Conservation (phyloP, 2,888 invertebrate species). For the Stenodema calcarata region DNA sequence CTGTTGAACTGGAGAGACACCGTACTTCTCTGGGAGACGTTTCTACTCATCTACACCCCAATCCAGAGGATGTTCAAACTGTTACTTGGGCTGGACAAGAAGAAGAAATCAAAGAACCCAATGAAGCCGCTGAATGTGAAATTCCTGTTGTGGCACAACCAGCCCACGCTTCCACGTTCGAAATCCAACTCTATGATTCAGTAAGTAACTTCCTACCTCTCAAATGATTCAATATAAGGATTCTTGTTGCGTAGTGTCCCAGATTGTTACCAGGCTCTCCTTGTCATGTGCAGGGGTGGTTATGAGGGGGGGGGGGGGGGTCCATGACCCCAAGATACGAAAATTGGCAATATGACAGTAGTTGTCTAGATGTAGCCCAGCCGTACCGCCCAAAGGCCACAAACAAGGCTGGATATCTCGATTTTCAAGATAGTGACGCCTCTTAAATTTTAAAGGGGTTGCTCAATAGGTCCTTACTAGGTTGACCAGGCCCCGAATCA, state of each 20-base stretch:
- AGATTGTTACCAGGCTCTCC: no score
- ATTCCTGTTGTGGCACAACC: not conserved
- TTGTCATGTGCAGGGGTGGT: no score
- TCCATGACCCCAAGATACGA: no score
- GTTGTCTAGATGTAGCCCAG: no score
- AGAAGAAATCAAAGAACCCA: not conserved
- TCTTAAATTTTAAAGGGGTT: no score
- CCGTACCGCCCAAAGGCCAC: no score
- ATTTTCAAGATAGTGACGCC: no score
- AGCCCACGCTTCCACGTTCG: not conserved
- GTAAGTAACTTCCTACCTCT: not conserved
- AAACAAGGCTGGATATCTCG: no score
- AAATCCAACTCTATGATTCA: slow-evolving; percentile 31
- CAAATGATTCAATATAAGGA: not conserved
- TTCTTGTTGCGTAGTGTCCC: not conserved
- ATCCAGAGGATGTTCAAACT: not conserved
- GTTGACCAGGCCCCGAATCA: no score
- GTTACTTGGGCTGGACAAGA: not conserved
- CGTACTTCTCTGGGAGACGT: not conserved
- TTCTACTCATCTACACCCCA: slow-evolving; percentile 21
- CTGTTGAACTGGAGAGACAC: not conserved
- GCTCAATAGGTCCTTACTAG: no score
- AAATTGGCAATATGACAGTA: no score
- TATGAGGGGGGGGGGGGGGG: no score
- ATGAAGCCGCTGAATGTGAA: not conserved